These are phyloP conservation scores for Dreissena polymorpha DNA, from an alignment of 1,140 invertebrate genomes.

Conservation along the genomic window DNA sequence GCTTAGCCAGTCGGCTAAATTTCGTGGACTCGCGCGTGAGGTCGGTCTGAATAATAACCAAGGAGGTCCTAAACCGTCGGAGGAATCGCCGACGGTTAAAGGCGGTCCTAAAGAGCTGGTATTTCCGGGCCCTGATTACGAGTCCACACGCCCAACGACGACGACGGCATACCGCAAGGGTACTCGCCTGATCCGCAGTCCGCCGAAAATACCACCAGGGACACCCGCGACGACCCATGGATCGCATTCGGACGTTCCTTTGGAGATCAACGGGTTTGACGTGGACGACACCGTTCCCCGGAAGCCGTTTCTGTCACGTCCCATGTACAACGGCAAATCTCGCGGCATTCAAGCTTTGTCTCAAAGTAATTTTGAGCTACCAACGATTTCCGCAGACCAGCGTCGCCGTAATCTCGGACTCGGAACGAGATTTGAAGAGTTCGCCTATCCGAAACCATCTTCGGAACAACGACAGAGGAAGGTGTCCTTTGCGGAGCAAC, in stretches of 20 bases:
- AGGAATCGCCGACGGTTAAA: background rate
- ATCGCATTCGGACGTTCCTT: background rate
- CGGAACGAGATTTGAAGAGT: slow-evolving; percentile 38
- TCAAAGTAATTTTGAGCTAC: slow-evolving; percentile 28
- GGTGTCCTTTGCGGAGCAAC: slow-evolving; percentile 39
- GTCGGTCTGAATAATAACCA: slow-evolving; percentile 5
- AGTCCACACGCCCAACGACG: background rate
- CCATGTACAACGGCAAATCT: slow-evolving; percentile 32
- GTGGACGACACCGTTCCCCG: slow-evolving; percentile 42
- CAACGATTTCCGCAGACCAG: slow-evolving; percentile 39
- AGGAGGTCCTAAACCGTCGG: background rate
- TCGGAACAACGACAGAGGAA: slow-evolving; percentile 35
- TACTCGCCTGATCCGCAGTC: background rate
- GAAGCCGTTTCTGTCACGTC: slow-evolving; percentile 36
- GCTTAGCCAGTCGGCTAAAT: slow-evolving; percentile 17
- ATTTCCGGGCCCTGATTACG: slow-evolving; percentile 15
- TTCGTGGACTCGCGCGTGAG: slow-evolving; percentile 32
- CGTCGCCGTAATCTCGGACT: slow-evolving; percentile 23
- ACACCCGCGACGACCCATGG: background rate
- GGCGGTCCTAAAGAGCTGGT: slow-evolving; percentile 17
- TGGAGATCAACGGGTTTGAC: background rate
- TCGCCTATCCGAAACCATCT: slow-evolving; percentile 21
- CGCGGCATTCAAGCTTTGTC: slow-evolving; percentile 11
- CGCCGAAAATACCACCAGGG: slow-evolving; percentile 31
- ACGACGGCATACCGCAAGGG: background rate